Conservation (phyloP, 1,140 invertebrate genomes). For the Mycetomoellerius zeteki region DNA sequence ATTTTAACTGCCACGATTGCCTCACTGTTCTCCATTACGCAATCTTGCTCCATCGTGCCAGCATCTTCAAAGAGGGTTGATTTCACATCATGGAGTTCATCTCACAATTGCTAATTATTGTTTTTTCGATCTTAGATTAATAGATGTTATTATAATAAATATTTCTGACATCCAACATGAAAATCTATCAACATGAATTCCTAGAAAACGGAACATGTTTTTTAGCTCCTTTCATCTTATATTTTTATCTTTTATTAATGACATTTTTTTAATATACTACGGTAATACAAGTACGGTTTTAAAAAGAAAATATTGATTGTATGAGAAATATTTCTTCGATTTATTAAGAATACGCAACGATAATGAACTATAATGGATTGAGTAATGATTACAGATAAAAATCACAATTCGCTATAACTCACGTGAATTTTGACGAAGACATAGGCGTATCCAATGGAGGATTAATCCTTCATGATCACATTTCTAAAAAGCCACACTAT, state of each 20-base stretch:
- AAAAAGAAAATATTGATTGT: neutral
- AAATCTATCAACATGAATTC: neutral
- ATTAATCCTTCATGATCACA: too few species aligned
- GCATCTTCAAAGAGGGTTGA: slow-evolving; percentile 37
- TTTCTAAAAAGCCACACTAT: too few species aligned
- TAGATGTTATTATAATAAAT: neutral
- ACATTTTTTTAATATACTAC: neutral
- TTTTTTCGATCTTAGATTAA: neutral
- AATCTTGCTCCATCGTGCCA: slow-evolving; percentile 19
- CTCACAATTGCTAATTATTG: neutral
- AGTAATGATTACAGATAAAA: slow-evolving; percentile 39
- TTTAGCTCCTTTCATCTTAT: neutral
- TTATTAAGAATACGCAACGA: neutral
- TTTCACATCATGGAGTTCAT: neutral
- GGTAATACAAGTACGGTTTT: neutral
- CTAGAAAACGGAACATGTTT: neutral
- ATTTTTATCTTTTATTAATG: neutral
- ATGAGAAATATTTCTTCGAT: neutral
- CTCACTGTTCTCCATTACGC: slow-evolving; percentile 31
- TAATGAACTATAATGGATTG: neutral
- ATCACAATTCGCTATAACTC: neutral
- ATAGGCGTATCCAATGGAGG: too few species aligned
- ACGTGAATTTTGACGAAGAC: neutral
- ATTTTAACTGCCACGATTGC: slow-evolving; percentile 37
- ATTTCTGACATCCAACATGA: neutral